Conservation (phyloP, 2,113 vertebrate genomes). For the Peromyscus polionotus region DNA sequence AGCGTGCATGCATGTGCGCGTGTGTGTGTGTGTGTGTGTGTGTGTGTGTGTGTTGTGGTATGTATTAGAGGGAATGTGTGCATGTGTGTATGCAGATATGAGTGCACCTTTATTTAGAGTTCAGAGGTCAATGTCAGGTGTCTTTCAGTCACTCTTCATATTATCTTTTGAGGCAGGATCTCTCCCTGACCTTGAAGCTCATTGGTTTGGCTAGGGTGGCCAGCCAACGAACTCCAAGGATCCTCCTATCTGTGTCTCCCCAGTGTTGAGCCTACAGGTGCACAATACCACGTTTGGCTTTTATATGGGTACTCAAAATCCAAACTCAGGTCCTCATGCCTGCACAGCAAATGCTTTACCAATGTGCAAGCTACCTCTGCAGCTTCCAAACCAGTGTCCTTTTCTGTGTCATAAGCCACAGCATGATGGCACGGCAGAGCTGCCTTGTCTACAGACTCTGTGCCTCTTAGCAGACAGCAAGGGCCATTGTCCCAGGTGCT, state of each 20-base stretch:
- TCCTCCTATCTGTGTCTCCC: too few relatives aligned
- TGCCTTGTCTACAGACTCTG: neutral
- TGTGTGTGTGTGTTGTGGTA: neutral
- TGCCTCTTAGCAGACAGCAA: fast-evolving
- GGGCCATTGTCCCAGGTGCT: fast-evolving
- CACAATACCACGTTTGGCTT: neutral
- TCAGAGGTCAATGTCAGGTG: neutral
- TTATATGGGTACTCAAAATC: neutral
- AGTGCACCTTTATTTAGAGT: neutral
- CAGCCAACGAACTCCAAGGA: neutral
- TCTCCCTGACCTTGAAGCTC: neutral
- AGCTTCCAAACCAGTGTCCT: neutral
- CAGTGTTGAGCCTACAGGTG: neutral
- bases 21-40: neutral
- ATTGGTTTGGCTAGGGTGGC: neutral
- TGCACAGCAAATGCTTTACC: neutral
- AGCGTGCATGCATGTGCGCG: neutral
- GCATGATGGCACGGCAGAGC: neutral
- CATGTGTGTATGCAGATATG: neutral
- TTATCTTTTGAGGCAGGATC: neutral
- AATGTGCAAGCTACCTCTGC: neutral
- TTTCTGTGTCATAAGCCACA: neutral
- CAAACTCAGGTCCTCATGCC: neutral
- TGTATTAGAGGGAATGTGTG: neutral
- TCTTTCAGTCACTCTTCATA: neutral